Conservation (phyloP, 2,113 vertebrate species). For the Callorhinus ursinus region DNA sequence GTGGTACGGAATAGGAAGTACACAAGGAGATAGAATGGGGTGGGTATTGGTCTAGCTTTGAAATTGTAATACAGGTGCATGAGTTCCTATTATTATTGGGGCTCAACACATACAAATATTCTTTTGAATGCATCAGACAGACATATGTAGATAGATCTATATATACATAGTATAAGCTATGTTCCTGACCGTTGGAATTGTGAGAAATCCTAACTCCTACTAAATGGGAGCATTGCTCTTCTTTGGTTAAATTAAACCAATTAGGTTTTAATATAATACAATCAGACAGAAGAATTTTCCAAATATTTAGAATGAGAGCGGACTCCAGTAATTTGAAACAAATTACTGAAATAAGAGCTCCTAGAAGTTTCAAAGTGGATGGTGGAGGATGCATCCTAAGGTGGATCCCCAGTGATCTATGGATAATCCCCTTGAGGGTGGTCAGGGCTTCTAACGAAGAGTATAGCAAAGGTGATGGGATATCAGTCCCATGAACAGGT, state of each 20-base stretch:
- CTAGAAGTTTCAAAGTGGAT: neutral
- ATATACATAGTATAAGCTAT: neutral
- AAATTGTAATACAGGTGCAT: neutral
- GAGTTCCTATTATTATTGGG: neutral
- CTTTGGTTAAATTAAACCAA: neutral
- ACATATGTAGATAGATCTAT: neutral
- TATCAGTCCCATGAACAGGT: neutral
- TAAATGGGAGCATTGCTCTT: neutral
- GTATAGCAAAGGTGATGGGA: neutral
- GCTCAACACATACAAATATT: neutral
- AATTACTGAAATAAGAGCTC: conserved; percentile 7
- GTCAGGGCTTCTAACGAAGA: neutral
- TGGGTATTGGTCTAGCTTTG: neutral
- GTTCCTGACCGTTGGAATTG: neutral
- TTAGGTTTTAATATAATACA: neutral
- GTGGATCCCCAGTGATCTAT: neutral
- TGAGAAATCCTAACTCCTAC: neutral
- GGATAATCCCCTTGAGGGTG: neutral
- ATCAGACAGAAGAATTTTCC: neutral
- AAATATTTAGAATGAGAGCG: conserved; percentile 3
- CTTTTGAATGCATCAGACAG: neutral
- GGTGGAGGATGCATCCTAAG: neutral
- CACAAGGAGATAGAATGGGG: neutral
- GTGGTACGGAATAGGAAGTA: neutral
- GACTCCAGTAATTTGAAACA: neutral